Evolutionary conservation across 2,797 vertebrate species (phyloP), one percentile per base, ranked within the genome.

Genomic region (Pipistrellus nathusii): DNA sequence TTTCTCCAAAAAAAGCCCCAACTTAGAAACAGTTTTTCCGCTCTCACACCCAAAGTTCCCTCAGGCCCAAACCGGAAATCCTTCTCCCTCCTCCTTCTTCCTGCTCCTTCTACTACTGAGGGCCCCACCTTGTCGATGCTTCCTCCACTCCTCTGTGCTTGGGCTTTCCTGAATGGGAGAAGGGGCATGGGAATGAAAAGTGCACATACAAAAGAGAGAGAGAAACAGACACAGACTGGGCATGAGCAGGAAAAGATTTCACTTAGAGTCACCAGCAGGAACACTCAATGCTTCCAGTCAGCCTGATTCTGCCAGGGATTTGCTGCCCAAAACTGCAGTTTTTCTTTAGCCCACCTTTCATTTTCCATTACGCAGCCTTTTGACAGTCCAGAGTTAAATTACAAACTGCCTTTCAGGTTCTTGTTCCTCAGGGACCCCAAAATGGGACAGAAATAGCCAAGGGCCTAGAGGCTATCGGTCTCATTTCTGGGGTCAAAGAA

Each of bases 1-100:
- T 87, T 87, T 71, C 55, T 93, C 59, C 27, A 80, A 94, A 92
- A 94, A 69, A 91, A 88, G 57, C 69, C 41, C 38, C 66, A 92
- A 75, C 8, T 25, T 71, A 86, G 73, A 94, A 93, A 86, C 13
- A 86, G 59, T 30, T 85, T 94, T 90, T 62, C 77, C 4, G n/a
- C 46, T 53, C 27, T 92, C 55, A 77, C 21, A 75, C 72, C 51
- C 35, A 78, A 85, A 75, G 38, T 18, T 94, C 73, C 72, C 8
- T 87, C 68, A 62, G 59, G 32, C 20, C 57, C n/a, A 21, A 78
- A 82, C 30, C 80, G 92, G 69, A 78, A 87, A 93, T 80, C 46
- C 23, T 88, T 71, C 35, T 92, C 71, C 68, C 15, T 90, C 48
- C 75, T 77, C 75, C 75, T 77, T 76, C 46, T 76, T 48, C 73